Evolutionary conservation across 2,888 invertebrate species (phyloP), one percentile per base, ranked within the genome.

Genomic region (Athalia cordata): DNA sequence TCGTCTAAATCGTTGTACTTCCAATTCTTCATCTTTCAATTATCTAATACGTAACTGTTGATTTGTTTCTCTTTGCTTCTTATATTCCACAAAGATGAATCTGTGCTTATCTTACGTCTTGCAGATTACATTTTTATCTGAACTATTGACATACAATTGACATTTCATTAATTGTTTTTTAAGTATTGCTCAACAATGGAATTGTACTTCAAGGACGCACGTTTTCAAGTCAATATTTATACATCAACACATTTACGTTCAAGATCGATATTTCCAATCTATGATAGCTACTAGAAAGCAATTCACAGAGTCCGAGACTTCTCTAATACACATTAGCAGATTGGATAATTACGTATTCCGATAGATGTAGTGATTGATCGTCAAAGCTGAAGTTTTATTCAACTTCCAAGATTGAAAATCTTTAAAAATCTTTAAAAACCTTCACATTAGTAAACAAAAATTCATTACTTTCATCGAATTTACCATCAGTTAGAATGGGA

Each of bases 391-490:
- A 15, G n/a, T 66, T n/a, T 72, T 72, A 59, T 72, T 72, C 72
- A 72, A 72, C 57, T 72, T 72, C 72, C 72, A 72, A 59, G 15
- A 72, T 72, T n/a, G 43, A 5, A 15, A 59, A 15, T 59, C 47
- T 59, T 45, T 9, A 59, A 72, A 72, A 72, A 72, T 59, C 47
- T 59, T 45, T 13, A 59, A 72, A 72, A 72, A 72, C 72, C 72
- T 72, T 72, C 43, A 47, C 59, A 8, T 59, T 43, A 45, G 29
- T 47, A 15, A 45, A 72, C 45, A 45, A 13, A n/a, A 57, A 57
- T 15, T n/a, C 11, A 55, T 55, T 55, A 4, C 5, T 55, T 55
- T 55, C 7, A 55, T n/a, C 5, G 45, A 72, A 72, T 72, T 59
- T 59, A 11, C n/a, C 15, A 49, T 57, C 29, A 72, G 47, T 72